Conservation (phyloP, 35 echinoderm and acorn worm species). For the Ptychodera flava region DNA sequence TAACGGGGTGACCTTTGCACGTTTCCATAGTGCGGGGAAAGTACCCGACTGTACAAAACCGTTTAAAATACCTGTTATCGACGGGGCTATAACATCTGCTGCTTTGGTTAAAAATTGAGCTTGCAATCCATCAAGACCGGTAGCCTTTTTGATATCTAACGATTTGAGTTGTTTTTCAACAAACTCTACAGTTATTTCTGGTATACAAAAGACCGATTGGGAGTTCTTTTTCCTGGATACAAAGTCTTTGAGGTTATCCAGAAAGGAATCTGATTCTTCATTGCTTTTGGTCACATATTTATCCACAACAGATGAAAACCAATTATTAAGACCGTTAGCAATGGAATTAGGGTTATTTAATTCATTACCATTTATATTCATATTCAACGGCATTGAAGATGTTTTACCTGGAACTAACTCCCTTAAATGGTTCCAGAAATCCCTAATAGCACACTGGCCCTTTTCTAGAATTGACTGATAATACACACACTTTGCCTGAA, state of each 20-base stretch:
- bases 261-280: neutral
- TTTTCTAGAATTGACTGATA: neutral
- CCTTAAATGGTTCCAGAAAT: slow-evolving; percentile 2
- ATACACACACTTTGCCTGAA: slow-evolving; percentile 5
- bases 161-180: no score
- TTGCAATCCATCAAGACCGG: slow-evolving; percentile 4
- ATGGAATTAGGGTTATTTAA: slow-evolving; percentile 3
- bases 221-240: slow-evolving; percentile 2
- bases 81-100: neutral
- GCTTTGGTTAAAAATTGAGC: slow-evolving; percentile 10
- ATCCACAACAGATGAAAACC: slow-evolving; percentile 10
- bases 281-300: slow-evolving; percentile 14
- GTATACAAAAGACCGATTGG: slow-evolving; percentile 4
- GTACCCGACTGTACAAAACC: no score
- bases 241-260: slow-evolving; percentile 10
- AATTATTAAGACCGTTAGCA: slow-evolving; percentile 20
- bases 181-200: slow-evolving; percentile 26
- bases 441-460: neutral
- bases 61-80: no score
- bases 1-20: no score
- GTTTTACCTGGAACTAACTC: neutral
- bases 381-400: slow-evolving; percentile 4
- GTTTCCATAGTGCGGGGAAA: no score
- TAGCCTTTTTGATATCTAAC: no score
- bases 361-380: neutral